A percentile compares a stretch with the other conserved stretches of the same genome.
These are phyloP conservation scores for Morphnarchus princeps DNA, from an alignment of 2,113 vertebrate genomes.

Conservation along the genomic window DNA sequence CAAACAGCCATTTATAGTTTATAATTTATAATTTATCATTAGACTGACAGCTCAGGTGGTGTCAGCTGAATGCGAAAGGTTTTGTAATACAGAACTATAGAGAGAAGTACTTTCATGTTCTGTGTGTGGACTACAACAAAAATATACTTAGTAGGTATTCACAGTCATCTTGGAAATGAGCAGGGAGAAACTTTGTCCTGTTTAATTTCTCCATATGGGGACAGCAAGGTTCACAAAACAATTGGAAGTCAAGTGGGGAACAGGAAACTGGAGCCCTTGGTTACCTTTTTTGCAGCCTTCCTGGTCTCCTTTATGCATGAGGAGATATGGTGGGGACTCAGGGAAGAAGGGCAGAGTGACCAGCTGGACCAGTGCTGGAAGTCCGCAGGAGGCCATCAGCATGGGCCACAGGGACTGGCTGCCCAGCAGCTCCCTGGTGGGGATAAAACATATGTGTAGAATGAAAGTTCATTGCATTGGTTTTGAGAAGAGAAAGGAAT, in stretches of 20 bases:
- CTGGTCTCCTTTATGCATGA: conserved; percentile 75
- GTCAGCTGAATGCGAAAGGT: neutral
- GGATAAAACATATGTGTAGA: neutral
- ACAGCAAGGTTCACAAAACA: neutral
- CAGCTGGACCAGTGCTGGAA: conserved; percentile 77
- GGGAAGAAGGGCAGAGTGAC: conserved; percentile 69
- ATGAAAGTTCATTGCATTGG: neutral
- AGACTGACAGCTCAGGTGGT: neutral
- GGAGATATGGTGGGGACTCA: conserved; percentile 71
- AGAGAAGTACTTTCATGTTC: neutral
- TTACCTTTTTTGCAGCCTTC: conserved; percentile 76
- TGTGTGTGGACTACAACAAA: neutral
- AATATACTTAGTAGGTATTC: neutral
- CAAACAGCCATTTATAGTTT: neutral
- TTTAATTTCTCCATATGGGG: neutral
- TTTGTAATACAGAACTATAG: neutral
- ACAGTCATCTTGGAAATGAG: neutral
- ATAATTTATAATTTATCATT: neutral
- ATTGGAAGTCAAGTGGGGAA: neutral
- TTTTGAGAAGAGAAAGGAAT: neutral
- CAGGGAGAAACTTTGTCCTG: neutral
- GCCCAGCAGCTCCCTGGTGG: conserved; percentile 79
- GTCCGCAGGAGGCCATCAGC: conserved; percentile 68
- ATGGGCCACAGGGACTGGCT: conserved; percentile 80
- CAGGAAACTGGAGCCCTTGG: neutral